These are phyloP conservation scores for Papilio polytes DNA, from an alignment of 1,140 invertebrate genomes.

Conservation along the genomic window DNA sequence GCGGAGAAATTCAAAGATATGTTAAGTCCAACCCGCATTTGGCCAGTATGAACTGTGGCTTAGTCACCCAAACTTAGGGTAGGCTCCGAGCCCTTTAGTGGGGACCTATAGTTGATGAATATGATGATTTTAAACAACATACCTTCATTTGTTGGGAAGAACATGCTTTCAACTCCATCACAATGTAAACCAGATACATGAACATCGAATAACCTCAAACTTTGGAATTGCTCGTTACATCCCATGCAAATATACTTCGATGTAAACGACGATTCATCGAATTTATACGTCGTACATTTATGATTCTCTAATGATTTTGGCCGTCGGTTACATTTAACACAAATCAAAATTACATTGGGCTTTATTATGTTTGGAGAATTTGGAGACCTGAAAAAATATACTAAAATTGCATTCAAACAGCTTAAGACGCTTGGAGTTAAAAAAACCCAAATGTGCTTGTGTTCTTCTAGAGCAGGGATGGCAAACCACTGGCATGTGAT, in stretches of 20 bases:
- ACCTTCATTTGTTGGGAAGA: constrained; percentile 60
- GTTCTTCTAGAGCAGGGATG: no score
- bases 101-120: no score
- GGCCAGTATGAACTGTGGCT: no score
- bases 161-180: constrained; percentile 56
- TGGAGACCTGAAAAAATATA: constrained; percentile 48
- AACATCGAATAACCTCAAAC: constrained; percentile 51
- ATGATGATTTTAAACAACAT: constrained; percentile 55
- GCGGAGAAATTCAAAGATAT: no score
- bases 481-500: no score
- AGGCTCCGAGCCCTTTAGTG: no score
- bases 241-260: constrained; percentile 46
- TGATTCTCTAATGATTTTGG: constrained; percentile 46
- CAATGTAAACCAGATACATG: constrained; percentile 57
- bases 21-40: no score
- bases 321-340: constrained; percentile 48
- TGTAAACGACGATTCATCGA: neutral
- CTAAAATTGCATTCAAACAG: no score
- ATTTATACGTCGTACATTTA: constrained; percentile 35
- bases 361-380: constrained; percentile 53
- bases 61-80: no score
- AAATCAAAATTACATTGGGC: constrained; percentile 54
- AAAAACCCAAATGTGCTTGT: no score
- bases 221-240: constrained; percentile 53
- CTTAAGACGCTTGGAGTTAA: no score